phyloP scores from a whole-genome alignment of 1,140 invertebrate genomes.

The Microplitis demolitor region DNA sequence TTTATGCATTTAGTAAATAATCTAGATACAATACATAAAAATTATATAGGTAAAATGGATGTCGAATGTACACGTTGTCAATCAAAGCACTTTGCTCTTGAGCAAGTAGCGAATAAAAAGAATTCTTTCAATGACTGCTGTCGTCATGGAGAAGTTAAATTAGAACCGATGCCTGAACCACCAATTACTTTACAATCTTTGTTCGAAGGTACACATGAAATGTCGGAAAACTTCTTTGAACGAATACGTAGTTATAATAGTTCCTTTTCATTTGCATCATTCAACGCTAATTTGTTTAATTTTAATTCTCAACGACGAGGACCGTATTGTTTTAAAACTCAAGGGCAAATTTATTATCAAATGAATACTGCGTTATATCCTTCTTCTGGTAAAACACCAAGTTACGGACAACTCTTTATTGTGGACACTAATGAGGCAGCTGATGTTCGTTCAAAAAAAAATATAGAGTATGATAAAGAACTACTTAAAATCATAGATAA shows the following conservation, averaged over 20 bases:
- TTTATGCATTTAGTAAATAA: no score
- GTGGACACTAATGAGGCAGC: background rate
- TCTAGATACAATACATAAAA: background rate
- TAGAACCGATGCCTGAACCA: background rate
- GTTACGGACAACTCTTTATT: slow-evolving; percentile 17
- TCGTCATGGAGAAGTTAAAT: slow-evolving; percentile 11
- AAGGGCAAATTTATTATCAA: slow-evolving; percentile 11
- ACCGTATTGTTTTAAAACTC: slow-evolving; percentile 15
- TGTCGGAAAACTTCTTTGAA: slow-evolving; percentile 14
- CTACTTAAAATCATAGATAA: background rate
- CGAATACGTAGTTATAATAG: slow-evolving; percentile 13
- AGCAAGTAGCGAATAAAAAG: background rate
- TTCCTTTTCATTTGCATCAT: slow-evolving; percentile 20
- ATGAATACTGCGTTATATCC: slow-evolving; percentile 4
- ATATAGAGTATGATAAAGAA: background rate
- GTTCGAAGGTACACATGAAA: slow-evolving; percentile 10
- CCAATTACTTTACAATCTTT: background rate
- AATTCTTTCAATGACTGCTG: slow-evolving; percentile 22
- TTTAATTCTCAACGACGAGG: background rate
- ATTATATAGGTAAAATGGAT: slow-evolving; percentile 7
- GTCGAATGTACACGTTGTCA: background rate
- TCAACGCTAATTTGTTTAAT: slow-evolving; percentile 19
- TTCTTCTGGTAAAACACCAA: background rate
- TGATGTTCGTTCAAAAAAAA: background rate
- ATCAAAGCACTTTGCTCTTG: slow-evolving; percentile 6